Conservation (phyloP, 2,888 invertebrate species). For the Watsonalla cultraria region DNA sequence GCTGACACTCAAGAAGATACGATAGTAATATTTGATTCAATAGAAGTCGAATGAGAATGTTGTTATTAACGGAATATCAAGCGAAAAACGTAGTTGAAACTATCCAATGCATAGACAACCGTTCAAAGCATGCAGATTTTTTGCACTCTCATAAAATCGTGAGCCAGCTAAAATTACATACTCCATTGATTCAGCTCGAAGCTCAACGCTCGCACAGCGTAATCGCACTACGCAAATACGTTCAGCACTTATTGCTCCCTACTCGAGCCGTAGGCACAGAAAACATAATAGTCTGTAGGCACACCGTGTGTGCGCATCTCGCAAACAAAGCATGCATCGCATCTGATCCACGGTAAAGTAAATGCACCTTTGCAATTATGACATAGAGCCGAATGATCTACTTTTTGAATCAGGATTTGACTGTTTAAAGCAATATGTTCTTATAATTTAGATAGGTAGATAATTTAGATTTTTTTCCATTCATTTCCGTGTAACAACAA, state of each 20-base stretch:
- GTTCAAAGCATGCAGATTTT: background rate
- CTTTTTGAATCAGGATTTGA: background rate
- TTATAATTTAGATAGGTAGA: too few relatives aligned
- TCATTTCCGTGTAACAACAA: too few relatives aligned
- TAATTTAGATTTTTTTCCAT: too few relatives aligned
- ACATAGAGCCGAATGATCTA: background rate
- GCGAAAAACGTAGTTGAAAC: slow-evolving; percentile 7
- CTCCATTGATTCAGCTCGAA: slow-evolving; percentile 3
- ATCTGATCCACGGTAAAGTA: too few relatives aligned
- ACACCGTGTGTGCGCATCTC: slow-evolving; percentile 56
- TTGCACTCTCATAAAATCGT: background rate
- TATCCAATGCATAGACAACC: background rate
- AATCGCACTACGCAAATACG: slow-evolving; percentile 72
- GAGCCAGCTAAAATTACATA: background rate
- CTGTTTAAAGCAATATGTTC: too few relatives aligned
- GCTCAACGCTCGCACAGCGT: slow-evolving; percentile 42
- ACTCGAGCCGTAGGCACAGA: slow-evolving; percentile 57
- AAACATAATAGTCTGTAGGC: slow-evolving; percentile 21
- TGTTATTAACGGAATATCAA: too few relatives aligned
- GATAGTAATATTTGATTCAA: too few relatives aligned
- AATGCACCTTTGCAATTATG: background rate
- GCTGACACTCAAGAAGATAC: too few relatives aligned
- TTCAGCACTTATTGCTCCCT: slow-evolving; percentile 67
- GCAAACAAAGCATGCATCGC: slow-evolving; percentile 48
- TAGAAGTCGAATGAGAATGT: too few relatives aligned